phyloP scores from a whole-genome alignment of 2,113 vertebrate species.

The Coturnix japonica region DNA sequence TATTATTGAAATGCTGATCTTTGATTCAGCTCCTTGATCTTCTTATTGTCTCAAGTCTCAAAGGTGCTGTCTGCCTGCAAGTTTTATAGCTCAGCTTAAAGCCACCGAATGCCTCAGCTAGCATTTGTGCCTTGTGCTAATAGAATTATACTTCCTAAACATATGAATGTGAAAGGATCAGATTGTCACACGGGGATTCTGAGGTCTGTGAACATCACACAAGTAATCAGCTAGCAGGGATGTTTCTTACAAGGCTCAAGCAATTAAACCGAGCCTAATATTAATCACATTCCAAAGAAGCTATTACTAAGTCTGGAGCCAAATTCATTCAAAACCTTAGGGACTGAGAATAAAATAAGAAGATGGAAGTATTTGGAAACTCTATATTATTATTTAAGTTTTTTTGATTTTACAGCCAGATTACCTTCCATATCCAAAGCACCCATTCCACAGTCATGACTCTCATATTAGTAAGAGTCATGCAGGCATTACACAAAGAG shows the following conservation, averaged over 20 bases:
- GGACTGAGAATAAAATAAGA: neutral
- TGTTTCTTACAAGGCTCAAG: neutral
- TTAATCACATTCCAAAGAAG: neutral
- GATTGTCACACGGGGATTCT: neutral
- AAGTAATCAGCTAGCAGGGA: neutral
- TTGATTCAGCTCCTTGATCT: neutral
- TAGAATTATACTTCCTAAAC: neutral
- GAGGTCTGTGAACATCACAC: neutral
- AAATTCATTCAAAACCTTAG: neutral
- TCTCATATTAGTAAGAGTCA: neutral
- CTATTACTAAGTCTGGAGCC: neutral
- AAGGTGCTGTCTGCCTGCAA: neutral
- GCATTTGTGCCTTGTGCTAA: neutral
- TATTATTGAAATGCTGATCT: neutral
- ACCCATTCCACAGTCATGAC: neutral
- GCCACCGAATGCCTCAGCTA: neutral
- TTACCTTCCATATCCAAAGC: neutral
- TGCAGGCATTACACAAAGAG: neutral
- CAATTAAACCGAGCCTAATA: neutral
- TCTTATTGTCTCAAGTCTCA: neutral
- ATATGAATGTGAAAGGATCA: accelerated
- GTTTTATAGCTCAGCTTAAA: neutral
- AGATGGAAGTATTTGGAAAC: neutral
- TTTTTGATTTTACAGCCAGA: neutral
- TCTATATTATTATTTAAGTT: neutral